phyloP scores from a whole-genome alignment of 2,888 invertebrate genomes.

The Hirtodrosophila duncani region DNA sequence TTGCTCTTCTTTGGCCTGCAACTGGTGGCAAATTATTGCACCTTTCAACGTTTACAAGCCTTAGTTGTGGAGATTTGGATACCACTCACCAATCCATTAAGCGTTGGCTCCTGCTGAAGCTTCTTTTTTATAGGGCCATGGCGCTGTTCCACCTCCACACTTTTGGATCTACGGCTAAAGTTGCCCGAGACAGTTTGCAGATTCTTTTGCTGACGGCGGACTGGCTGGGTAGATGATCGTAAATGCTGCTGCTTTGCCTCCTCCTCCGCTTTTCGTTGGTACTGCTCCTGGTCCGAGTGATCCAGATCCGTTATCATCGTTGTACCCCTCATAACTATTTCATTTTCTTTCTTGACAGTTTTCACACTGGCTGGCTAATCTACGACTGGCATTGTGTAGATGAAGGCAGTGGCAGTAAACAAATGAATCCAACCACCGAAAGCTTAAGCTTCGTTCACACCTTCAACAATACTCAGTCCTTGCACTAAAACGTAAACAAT shows the following conservation, averaged over 20 bases:
- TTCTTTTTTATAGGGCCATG: conserved; percentile 20
- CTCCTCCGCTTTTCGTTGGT: background rate
- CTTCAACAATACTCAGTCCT: too few species aligned
- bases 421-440: too few species aligned
- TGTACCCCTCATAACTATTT: conserved; percentile 41
- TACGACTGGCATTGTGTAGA: too few species aligned
- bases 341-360: conserved; percentile 21
- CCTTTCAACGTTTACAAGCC: background rate
- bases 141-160: conserved; percentile 59
- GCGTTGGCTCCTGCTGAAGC: conserved; percentile 54
- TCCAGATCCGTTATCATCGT: conserved; percentile 75
- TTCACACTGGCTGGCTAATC: conserved; percentile 20
- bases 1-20: conserved; percentile 82
- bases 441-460: too few species aligned
- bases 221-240: conserved; percentile 29
- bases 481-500: too few species aligned
- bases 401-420: too few species aligned
- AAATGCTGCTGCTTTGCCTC: background rate
- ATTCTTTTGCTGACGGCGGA: too few species aligned
- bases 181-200: conserved; percentile 73
- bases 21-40: conserved; percentile 62
- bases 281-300: conserved; percentile 54
- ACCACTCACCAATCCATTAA: conserved; percentile 71
- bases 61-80: background rate
- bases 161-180: conserved; percentile 73